These are phyloP conservation scores for Candoia aspera DNA, from an alignment of 2,113 vertebrate species.

Conservation along the genomic window DNA sequence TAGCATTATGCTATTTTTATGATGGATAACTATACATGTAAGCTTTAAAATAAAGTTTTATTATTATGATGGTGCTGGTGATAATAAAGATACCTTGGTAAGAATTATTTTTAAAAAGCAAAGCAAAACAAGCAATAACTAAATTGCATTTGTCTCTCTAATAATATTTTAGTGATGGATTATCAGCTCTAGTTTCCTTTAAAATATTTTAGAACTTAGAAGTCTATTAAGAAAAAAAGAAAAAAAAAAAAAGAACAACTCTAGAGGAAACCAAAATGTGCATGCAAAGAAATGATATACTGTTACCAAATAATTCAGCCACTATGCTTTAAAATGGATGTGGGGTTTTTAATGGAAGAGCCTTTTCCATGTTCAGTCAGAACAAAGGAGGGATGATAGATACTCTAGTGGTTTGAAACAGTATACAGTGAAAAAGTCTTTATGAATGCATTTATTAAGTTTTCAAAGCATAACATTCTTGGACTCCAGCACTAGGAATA, in stretches of 20 bases:
- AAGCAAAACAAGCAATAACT: background rate
- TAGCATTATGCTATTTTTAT: slow-evolving; percentile 23
- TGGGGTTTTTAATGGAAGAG: background rate
- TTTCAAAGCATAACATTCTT: background rate
- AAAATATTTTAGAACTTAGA: slow-evolving; percentile 33
- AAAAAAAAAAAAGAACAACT: background rate
- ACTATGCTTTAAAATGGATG: slow-evolving; percentile 15
- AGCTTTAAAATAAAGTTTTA: slow-evolving; percentile 10
- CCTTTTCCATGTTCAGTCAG: slow-evolving; percentile 11
- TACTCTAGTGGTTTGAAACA: background rate
- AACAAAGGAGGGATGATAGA: slow-evolving; percentile 24
- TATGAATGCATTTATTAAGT: background rate
- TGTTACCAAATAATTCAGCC: slow-evolving; percentile 15
- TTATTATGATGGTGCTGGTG: background rate
- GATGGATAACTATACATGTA: background rate
- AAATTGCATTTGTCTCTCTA: slow-evolving; percentile 21
- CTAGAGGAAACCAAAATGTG: background rate
- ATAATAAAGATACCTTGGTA: background rate
- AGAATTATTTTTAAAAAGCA: background rate
- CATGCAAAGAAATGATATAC: slow-evolving; percentile 14
- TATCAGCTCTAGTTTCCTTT: slow-evolving; percentile 38
- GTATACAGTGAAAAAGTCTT: slow-evolving; percentile 4
- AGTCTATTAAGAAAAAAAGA: slow-evolving; percentile 23
- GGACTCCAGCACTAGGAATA: too few relatives aligned
- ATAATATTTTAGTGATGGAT: slow-evolving; percentile 16